Evolutionary conservation across 1,140 invertebrate species (phyloP), one percentile per base, ranked within the genome.

Genomic region (Saccostrea cuccullata): DNA sequence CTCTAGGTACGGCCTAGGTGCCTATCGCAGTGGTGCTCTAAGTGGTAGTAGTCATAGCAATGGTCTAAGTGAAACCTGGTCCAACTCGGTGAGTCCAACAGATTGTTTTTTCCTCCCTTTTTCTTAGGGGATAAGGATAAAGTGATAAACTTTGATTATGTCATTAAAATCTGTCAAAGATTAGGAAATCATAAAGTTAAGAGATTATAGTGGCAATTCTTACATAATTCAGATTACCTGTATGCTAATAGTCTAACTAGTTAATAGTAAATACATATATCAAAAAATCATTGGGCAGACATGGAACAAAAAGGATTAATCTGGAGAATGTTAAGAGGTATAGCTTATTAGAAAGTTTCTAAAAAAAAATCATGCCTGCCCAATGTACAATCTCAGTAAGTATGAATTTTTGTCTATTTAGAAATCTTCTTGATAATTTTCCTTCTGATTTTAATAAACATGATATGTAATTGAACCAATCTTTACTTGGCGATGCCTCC

Each of bases 401-500:
- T 77, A 77, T 30, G 26, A 77, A 36, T 77, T 30, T 77, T 47
- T 77, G 11, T 77, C 70, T 77, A 17, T 77, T 26, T 77, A 77
- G 70, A 77, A 77, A 30, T 77, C 70, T 77, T 36, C 58, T 64
- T 77, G 70, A 77, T 77, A 77, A 36, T 77, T 77, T 77, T 26
- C 70, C 70, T 77, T 77, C 70, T 77, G 26, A 77, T 30, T 77
- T 77, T 77, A 56, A 84, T 84, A 84, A 84, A 36, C 55, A 84
- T 84, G 30, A 84, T 84, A 84, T 77, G 20, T 20, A 60, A 56
- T 85, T 85, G 84, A 85, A 85, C 84, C 55, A 89, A 89, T 86
- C 88, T 89, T 89, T 89, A 89, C 88, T 89, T 89, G 88, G 88
- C 30, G 47, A 58, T 89, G 73, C 84, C 85, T 86, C 88, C 77